These are phyloP conservation scores for Crypturellus tataupa DNA, from an alignment of 2,797 vertebrate species.

Conservation along the genomic window DNA sequence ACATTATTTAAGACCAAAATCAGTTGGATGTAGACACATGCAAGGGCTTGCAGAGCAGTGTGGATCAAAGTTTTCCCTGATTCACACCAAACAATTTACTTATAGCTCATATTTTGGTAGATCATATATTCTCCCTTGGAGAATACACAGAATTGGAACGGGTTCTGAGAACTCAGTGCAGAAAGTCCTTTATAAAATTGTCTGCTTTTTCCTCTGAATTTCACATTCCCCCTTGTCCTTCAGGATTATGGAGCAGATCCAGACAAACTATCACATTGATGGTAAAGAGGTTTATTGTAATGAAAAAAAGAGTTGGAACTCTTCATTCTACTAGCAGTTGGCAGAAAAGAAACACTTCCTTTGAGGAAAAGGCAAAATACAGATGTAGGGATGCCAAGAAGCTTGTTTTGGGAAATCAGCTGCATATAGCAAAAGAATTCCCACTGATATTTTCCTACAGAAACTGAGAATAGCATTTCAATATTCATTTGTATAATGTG, in stretches of 20 bases:
- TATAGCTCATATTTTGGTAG: not conserved
- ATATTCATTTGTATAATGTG: not conserved
- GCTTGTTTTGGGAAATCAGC: conserved; percentile 27
- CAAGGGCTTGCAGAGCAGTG: not conserved
- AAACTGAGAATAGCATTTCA: not conserved
- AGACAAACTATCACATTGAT: not conserved
- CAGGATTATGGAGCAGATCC: not conserved
- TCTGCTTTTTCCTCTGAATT: not conserved
- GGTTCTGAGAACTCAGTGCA: not conserved
- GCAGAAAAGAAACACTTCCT: conserved; percentile 26
- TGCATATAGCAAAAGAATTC: not conserved
- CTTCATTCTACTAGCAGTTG: not conserved
- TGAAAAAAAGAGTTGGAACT: conserved; percentile 13
- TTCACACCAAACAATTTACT: not conserved
- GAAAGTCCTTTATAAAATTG: not conserved
- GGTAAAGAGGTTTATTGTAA: not conserved
- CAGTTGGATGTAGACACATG: not conserved
- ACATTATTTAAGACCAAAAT: not conserved
- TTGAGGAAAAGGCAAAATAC: conserved; percentile 5
- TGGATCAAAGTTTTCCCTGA: not conserved
- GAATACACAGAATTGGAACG: not conserved
- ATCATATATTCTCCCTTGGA: not conserved
- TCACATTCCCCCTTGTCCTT: not conserved
- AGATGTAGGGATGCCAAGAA: not conserved
- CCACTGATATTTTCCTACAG: not conserved